Evolutionary conservation across 1,140 invertebrate species (phyloP).

Genomic region (Heliothis subflexa): DNA sequence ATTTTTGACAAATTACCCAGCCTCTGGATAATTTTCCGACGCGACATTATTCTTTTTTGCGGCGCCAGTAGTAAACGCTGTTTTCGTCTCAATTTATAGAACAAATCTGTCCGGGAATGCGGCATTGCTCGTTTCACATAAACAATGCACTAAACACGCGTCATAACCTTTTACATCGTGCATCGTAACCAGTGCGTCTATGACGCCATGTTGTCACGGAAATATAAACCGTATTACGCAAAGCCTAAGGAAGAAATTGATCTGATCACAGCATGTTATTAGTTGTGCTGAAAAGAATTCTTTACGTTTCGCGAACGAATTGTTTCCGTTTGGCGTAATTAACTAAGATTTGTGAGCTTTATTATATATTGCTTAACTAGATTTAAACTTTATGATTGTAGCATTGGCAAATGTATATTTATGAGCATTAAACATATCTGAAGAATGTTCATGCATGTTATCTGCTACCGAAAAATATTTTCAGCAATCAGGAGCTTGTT

Average conservation of each 20-base stretch:
- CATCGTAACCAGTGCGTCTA: slow-evolving; percentile 4
- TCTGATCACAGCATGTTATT: neutral
- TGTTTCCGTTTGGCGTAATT: slow-evolving; percentile 36
- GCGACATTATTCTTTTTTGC: neutral
- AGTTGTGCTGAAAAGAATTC: slow-evolving; percentile 22
- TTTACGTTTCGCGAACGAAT: slow-evolving; percentile 30
- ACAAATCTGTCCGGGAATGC: slow-evolving; percentile 19
- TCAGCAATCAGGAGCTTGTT: neutral
- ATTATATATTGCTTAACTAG: neutral
- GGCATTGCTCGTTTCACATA: slow-evolving; percentile 22
- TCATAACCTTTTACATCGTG: slow-evolving; percentile 41
- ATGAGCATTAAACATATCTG: no score
- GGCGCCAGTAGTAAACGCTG: neutral
- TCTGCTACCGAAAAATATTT: no score
- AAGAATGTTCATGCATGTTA: no score
- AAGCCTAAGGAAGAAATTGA: neutral
- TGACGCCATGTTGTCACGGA: neutral
- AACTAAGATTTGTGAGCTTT: no score
- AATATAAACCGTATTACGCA: neutral
- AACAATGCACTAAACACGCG: slow-evolving; percentile 46
- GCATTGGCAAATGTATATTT: no score
- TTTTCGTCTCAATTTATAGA: neutral
- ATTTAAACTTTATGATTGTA: neutral
- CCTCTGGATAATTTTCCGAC: no score
- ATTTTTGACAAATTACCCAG: no score